phyloP scores from a whole-genome alignment of 2,888 invertebrate genomes.

The Rhamphomyia laevipes region DNA sequence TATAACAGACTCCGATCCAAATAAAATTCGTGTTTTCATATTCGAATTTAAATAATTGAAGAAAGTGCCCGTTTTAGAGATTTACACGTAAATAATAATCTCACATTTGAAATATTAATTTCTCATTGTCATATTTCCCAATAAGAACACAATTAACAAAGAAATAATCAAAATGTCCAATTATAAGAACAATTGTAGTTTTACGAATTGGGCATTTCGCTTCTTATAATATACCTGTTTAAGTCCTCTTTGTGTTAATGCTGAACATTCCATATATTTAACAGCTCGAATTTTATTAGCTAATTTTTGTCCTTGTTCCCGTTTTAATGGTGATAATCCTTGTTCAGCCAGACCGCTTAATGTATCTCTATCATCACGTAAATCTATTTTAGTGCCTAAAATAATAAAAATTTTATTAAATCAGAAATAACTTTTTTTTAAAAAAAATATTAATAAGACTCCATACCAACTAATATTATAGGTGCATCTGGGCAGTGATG shows the following conservation, averaged over 20 bases:
- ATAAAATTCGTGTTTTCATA: too few relatives aligned
- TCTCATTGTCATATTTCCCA: not conserved
- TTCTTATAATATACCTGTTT: constrained; percentile 53
- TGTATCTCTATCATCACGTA: constrained; percentile 95
- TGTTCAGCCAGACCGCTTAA: constrained; percentile 83
- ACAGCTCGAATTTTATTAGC: constrained; percentile 98
- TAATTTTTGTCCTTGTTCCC: constrained; percentile 96
- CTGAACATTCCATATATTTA: constrained; percentile 99
- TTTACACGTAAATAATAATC: too few relatives aligned
- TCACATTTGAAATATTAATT: too few relatives aligned
- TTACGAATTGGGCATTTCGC: too few relatives aligned
- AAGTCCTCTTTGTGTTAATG: constrained; percentile 93
- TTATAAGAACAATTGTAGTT: too few relatives aligned
- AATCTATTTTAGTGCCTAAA: constrained; percentile 94
- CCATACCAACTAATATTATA: constrained; percentile 93
- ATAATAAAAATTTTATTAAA: constrained; percentile 8
- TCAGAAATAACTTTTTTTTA: not conserved
- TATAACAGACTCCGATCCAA: too few relatives aligned
- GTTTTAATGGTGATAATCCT: constrained; percentile 88
- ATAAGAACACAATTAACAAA: not conserved
- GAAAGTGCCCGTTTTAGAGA: too few relatives aligned
- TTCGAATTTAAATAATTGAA: too few relatives aligned
- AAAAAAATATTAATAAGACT: too few relatives aligned
- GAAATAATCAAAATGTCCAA: too few relatives aligned
- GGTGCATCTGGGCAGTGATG: constrained; percentile 99